A percentile compares a stretch with the other conserved stretches of the same genome.
Conservation (phyloP, 1,140 invertebrate genomes). For the Bombus confusus region DNA sequence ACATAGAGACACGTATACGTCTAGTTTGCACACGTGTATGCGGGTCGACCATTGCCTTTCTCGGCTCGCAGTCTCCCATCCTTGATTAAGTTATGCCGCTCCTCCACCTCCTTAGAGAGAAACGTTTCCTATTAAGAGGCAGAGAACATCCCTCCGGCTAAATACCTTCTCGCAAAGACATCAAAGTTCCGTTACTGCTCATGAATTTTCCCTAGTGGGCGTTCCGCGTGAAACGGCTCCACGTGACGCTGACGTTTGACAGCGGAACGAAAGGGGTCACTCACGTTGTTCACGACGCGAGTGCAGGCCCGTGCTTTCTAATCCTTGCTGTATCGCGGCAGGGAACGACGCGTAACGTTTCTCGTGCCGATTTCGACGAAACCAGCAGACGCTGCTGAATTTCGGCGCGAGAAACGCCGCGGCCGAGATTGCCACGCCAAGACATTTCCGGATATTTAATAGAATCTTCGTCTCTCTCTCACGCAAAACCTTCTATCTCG, state of each 20-base stretch:
- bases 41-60: slow-evolving; percentile 66
- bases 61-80: slow-evolving; percentile 68
- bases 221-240: slow-evolving; percentile 59
- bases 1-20: slow-evolving; percentile 6
- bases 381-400: too few relatives aligned
- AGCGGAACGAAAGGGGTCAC: slow-evolving; percentile 31
- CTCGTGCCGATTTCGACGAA: too few relatives aligned
- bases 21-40: neutral
- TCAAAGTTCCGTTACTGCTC: slow-evolving; percentile 75
- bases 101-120: slow-evolving; percentile 67
- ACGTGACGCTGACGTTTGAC: slow-evolving; percentile 57
- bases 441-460: neutral
- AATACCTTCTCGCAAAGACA: slow-evolving; percentile 69
- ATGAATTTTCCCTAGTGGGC: slow-evolving; percentile 64
- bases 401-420: neutral
- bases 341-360: too few relatives aligned
- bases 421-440: too few relatives aligned
- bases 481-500: slow-evolving; percentile 67
- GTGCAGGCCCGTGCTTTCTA: neutral
- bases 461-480: too few relatives aligned
- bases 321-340: neutral
- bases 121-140: slow-evolving; percentile 78
- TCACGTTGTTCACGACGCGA: neutral
- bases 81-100: slow-evolving; percentile 78
- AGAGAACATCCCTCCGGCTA: slow-evolving; percentile 69